A percentile compares a stretch with the other conserved stretches of the same genome.
phyloP scores from a whole-genome alignment of 2,888 invertebrate genomes.

The Laothoe populi region DNA sequence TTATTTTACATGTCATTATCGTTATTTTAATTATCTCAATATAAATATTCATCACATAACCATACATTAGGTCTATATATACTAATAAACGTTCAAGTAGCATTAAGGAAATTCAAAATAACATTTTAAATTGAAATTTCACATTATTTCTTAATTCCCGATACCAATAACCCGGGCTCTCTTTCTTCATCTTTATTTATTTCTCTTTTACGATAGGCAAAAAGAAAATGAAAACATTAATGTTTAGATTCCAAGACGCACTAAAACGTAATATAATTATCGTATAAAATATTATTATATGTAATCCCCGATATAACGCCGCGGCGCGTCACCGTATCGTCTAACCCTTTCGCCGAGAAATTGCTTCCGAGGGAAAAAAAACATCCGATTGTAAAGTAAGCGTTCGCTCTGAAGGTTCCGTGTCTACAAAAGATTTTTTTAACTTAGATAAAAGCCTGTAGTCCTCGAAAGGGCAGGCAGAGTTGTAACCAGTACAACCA shows the following conservation, averaged over 20 bases:
- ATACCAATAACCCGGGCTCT: background rate
- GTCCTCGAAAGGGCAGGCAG: no score
- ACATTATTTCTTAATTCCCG: no score
- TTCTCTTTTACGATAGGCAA: background rate
- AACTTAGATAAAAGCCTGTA: no score
- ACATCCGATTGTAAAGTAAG: slow-evolving; percentile 32
- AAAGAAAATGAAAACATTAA: background rate
- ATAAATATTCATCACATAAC: no score
- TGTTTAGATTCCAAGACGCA: background rate
- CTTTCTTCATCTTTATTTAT: background rate
- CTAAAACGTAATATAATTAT: background rate
- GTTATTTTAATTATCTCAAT: no score
- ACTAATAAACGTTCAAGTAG: no score
- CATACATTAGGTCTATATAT: no score
- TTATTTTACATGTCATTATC: no score
- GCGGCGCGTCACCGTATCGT: slow-evolving; percentile 40
- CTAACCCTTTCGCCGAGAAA: slow-evolving; percentile 53
- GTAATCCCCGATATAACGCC: slow-evolving; percentile 39
- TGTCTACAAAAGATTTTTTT: no score
- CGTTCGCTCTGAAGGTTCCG: background rate
- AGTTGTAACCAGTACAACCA: no score
- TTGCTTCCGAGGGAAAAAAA: slow-evolving; percentile 62
- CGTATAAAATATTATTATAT: slow-evolving; percentile 30
- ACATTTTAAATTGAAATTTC: no score
- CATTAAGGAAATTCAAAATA: no score